A percentile compares a stretch with the other conserved stretches of the same genome.
These are phyloP conservation scores for Oxygymnocypris stewartii DNA, from an alignment of 2,113 vertebrate species.

Conservation along the genomic window DNA sequence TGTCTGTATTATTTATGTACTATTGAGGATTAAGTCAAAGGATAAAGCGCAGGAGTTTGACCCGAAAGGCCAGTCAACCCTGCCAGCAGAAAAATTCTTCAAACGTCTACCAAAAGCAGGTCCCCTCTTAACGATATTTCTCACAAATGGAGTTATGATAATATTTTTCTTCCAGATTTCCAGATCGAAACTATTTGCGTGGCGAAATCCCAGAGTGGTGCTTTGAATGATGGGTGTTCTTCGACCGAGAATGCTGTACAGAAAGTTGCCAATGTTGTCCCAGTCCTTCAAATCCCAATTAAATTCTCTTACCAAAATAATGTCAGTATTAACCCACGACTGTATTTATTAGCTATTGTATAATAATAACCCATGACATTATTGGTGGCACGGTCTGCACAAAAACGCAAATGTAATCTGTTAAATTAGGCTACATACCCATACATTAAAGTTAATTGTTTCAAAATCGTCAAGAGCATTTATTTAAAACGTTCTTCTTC, in stretches of 20 bases:
- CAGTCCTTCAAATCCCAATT: conserved; percentile 14
- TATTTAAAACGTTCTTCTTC: background rate
- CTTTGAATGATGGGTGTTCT: conserved; percentile 80
- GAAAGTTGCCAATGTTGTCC: conserved; percentile 37
- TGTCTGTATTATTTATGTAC: conserved; percentile 78
- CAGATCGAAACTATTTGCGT: conserved; percentile 86
- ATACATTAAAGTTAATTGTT: background rate
- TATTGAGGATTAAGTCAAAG: conserved; percentile 84
- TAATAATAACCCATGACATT: background rate
- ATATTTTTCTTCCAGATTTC: conserved; percentile 87
- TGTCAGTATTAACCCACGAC: background rate
- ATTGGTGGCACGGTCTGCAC: background rate
- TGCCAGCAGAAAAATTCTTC: conserved; percentile 77
- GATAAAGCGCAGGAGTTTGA: conserved; percentile 80
- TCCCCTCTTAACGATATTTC: conserved; percentile 84
- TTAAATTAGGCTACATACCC: background rate
- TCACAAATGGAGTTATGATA: conserved; percentile 88
- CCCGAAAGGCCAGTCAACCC: conserved; percentile 76
- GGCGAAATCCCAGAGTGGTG: conserved; percentile 80
- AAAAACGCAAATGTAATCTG: background rate
- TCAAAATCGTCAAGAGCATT: background rate
- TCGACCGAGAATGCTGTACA: conserved; percentile 76
- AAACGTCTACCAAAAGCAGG: conserved; percentile 76
- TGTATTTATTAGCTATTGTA: background rate
- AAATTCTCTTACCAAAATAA: conserved; percentile 30